phyloP scores from a whole-genome alignment of 2,888 invertebrate genomes.

The Oxytorus armatus region DNA sequence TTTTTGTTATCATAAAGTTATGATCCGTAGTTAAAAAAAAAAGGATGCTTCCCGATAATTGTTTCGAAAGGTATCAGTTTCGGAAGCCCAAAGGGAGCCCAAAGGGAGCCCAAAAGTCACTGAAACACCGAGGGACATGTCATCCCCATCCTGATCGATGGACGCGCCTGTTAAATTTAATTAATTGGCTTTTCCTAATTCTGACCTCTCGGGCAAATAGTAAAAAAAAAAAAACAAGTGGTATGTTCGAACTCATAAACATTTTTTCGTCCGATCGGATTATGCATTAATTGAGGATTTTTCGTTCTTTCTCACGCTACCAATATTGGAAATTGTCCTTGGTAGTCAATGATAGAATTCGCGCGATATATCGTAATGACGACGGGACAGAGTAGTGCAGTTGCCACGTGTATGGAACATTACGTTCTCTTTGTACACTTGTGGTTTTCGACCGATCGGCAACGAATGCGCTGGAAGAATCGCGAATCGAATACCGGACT shows the following conservation, averaged over 20 bases:
- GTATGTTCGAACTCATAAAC: background rate
- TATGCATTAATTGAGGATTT: background rate
- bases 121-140: too few relatives aligned
- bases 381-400: background rate
- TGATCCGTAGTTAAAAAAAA: too few relatives aligned
- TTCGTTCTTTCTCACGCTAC: constrained; percentile 47
- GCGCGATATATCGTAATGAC: background rate
- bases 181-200: too few relatives aligned
- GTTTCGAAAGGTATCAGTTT: too few relatives aligned
- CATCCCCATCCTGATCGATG: too few relatives aligned
- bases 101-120: too few relatives aligned
- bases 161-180: too few relatives aligned
- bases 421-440: constrained; percentile 20
- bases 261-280: background rate
- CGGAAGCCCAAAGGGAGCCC: too few relatives aligned
- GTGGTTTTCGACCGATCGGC: constrained; percentile 18
- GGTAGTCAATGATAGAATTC: background rate
- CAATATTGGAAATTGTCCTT: constrained; percentile 44
- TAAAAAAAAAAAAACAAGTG: too few relatives aligned
- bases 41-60: too few relatives aligned
- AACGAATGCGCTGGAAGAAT: constrained; percentile 13
- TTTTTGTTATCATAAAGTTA: too few relatives aligned
- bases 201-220: too few relatives aligned
- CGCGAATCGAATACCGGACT: constrained; percentile 15
- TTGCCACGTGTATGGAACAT: constrained; percentile 28